phyloP scores from a whole-genome alignment of 1,140 invertebrate genomes.

The Chironomus striatipennis region DNA sequence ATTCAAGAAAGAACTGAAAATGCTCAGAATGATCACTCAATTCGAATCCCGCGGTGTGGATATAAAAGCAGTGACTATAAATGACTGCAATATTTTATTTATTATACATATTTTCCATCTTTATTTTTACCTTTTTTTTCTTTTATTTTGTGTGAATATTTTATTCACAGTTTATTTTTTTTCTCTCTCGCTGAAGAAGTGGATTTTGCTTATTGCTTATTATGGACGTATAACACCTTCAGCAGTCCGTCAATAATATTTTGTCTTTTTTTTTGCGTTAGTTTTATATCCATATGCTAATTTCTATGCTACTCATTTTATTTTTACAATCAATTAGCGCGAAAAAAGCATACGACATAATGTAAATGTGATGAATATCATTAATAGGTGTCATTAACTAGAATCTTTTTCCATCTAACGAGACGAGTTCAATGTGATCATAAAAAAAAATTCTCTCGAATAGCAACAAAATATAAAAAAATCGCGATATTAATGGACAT shows the following conservation, averaged over 20 bases:
- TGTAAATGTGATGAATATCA: background rate
- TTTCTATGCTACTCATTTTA: no score
- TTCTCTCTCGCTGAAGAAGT: background rate
- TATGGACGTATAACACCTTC: background rate
- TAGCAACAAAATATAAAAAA: no score
- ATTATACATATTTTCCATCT: background rate
- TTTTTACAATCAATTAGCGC: background rate
- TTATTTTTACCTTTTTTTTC: slow-evolving; percentile 17
- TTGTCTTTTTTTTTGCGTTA: background rate
- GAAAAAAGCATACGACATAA: background rate
- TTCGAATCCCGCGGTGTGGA: no score
- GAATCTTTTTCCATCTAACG: background rate
- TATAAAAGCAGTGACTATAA: slow-evolving; percentile 1
- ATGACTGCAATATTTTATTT: slow-evolving; percentile 23
- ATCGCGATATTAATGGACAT: no score
- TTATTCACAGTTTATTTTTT: slow-evolving; percentile 13
- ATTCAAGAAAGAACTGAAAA: no score
- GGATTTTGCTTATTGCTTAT: slow-evolving; percentile 4
- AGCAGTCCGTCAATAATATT: background rate
- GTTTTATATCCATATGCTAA: background rate
- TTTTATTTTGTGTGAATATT: slow-evolving; percentile 15
- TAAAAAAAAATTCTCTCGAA: no score
- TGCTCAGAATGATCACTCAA: no score
- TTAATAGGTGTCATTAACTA: background rate
- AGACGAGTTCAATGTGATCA: background rate